Conservation (phyloP, 92 coral and sea anemone species). For the Epizoanthus illoricatus region DNA sequence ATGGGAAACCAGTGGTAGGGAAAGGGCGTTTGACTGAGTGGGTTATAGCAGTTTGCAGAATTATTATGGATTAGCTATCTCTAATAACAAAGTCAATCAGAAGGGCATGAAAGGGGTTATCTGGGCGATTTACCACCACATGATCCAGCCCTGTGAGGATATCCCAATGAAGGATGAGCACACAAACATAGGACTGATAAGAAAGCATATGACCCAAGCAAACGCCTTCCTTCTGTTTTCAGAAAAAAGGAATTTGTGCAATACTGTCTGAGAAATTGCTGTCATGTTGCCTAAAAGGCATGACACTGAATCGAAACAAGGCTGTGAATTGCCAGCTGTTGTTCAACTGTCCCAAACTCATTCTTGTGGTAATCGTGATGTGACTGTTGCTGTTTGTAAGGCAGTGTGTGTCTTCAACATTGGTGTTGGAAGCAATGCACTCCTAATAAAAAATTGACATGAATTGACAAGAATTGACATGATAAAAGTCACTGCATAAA, state of each 20-base stretch:
- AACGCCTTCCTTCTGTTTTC: conserved; percentile 11
- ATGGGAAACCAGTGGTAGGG: conserved; percentile 54
- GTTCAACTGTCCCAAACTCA: conserved; percentile 54
- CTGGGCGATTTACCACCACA: conserved; percentile 44
- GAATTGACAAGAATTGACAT: too few species aligned
- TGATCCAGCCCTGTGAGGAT: conserved; percentile 18
- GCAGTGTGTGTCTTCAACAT: conserved; percentile 64
- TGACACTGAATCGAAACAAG: conserved; percentile 61
- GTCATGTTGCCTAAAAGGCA: conserved; percentile 43
- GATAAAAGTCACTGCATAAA: too few species aligned
- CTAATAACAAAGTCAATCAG: conserved; percentile 39
- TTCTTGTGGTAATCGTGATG: conserved; percentile 51
- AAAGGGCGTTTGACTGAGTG: conserved; percentile 50
- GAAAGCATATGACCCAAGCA: conserved; percentile 22
- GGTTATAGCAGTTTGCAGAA: conserved; percentile 52
- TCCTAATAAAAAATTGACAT: conserved; percentile 40
- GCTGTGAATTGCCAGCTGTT: conserved; percentile 63
- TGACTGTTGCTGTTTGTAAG: conserved; percentile 51
- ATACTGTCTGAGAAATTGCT: conserved; percentile 42
- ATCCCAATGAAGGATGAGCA: conserved; percentile 41
- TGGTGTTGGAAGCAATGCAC: conserved; percentile 65
- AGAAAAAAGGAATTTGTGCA: conserved; percentile 1
- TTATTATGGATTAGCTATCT: conserved; percentile 48
- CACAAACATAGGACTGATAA: conserved; percentile 41
- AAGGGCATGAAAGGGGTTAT: conserved; percentile 40